Conservation (phyloP, 2,113 vertebrate species). For the Aspidoscelis tigris region DNA sequence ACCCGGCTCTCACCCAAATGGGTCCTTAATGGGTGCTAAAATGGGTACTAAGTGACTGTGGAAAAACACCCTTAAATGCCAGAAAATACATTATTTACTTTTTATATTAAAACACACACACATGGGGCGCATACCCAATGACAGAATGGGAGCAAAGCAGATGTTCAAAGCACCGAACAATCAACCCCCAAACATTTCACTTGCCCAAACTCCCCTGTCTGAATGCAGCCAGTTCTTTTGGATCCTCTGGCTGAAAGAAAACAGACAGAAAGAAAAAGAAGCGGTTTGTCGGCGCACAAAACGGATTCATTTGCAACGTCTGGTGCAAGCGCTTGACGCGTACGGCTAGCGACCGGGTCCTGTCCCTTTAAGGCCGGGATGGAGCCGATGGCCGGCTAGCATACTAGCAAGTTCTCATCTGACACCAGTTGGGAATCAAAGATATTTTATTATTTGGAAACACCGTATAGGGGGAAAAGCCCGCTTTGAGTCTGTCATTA, state of each 20-base stretch:
- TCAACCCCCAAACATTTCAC: background rate
- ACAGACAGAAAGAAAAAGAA: background rate
- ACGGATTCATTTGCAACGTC: slow-evolving; percentile 19
- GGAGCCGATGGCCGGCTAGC: slow-evolving; percentile 51
- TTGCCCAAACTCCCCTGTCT: background rate
- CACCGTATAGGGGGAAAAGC: slow-evolving; percentile 81
- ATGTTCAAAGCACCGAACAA: background rate
- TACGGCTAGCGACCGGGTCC: slow-evolving; percentile 39
- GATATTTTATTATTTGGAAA: slow-evolving; percentile 92
- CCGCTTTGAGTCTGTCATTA: slow-evolving; percentile 85
- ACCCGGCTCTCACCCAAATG: too few species aligned
- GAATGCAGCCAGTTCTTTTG: background rate
- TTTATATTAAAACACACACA: too few species aligned
- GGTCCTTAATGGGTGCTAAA: too few species aligned
- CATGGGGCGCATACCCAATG: too few species aligned
- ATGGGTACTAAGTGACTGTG: too few species aligned
- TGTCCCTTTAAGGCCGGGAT: slow-evolving; percentile 72
- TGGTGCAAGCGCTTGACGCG: slow-evolving; percentile 50
- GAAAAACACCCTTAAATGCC: too few species aligned
- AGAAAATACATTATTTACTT: too few species aligned
- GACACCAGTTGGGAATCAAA: slow-evolving; percentile 86
- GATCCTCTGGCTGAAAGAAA: background rate
- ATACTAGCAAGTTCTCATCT: slow-evolving; percentile 90
- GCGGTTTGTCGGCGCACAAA: slow-evolving; percentile 16
- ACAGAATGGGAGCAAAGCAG: background rate